Evolutionary conservation across 2,888 invertebrate species (phyloP).

Genomic region (Caenorhabditis sp.): DNA sequence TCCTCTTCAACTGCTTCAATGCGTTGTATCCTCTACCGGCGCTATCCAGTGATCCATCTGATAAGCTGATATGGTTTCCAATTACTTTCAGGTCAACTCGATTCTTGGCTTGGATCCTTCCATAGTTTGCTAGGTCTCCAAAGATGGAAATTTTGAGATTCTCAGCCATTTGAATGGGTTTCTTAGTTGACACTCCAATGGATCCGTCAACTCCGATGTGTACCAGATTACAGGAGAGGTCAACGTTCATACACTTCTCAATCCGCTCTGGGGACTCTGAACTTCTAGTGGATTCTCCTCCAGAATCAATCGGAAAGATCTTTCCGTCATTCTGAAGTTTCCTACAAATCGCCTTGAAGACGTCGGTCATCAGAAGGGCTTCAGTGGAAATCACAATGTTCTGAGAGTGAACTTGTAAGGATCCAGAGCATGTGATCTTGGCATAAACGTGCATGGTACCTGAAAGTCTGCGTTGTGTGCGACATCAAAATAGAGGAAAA

Average conservation of each 20-base stretch:
- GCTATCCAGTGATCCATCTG: conserved; percentile 71
- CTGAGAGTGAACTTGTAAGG: conserved; percentile 66
- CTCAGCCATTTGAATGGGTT: conserved; percentile 53
- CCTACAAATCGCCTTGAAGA: conserved; percentile 64
- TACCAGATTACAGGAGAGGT: conserved; percentile 59
- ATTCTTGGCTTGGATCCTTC: conserved; percentile 68
- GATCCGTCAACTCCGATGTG: conserved; percentile 74
- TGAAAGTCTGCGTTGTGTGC: neutral
- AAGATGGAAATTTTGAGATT: conserved; percentile 57
- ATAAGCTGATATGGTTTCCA: conserved; percentile 66
- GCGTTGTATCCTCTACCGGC: conserved; percentile 73
- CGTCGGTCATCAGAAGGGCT: conserved; percentile 65
- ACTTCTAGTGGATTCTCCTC: conserved; percentile 8
- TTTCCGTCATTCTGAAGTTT: conserved; percentile 71
- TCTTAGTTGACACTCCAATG: conserved; percentile 60
- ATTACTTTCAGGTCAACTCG: conserved; percentile 59
- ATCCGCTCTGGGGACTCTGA: neutral
- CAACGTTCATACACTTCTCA: conserved; percentile 47
- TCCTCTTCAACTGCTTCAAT: conserved; percentile 67
- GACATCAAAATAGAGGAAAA: neutral
- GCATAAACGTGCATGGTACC: conserved; percentile 74
- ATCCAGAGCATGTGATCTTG: conserved; percentile 54
- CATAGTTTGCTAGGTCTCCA: conserved; percentile 73
- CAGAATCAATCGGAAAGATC: conserved; percentile 63
- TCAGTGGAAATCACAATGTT: conserved; percentile 72